Base-by-base conservation (phyloP, 2,888 invertebrate genomes). In the Megamerina dolium region DNA sequence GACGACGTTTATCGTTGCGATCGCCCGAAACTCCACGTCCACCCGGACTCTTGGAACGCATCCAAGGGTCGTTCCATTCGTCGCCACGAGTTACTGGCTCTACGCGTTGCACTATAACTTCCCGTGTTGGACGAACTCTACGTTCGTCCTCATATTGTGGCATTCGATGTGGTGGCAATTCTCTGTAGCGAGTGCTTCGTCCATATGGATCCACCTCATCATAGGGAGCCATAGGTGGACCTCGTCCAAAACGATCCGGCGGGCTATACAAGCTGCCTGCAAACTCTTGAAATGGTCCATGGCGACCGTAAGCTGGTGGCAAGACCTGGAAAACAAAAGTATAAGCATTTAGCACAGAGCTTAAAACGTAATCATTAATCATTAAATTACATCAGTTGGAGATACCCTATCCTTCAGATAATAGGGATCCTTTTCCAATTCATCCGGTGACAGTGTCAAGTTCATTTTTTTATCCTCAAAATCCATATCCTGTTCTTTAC, bases 41-140 rank as follows among this genome's bases (percentile, higher is more conserved):
- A 66, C 71, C 66, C 1, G 81, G 82, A 4, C 82, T 82, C 56
- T 83, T 83, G 3, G 80, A 78, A 23, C 84, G 73, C 84, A 90
- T 90, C 94, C 94, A 95, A 0, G 94, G 94, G 74, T 95, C 94
- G 32, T 86, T 87, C 93, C 94, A 95, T 60, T 93, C 93, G 65
- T 94, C 93, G 1, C 81, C 85, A 32, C 80, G 78, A 41, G 66
- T 74, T 66, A 57, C 63, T 51, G 57, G 67, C 54, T 73, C 70
- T 31, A 79, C 82, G 19, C 86, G 78, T 65, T 87, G 86, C 1
- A 87, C 85, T 51, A 85, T 86, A 2, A 87, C 87, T 64, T 85
- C 84, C 5, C 83, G 75, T 4, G 82, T 77, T 0, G 85, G 79
- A 5, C 83, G 76, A 46, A 80, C 68, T 37, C 77, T 77, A 5